phyloP scores from a whole-genome alignment of 2,888 invertebrate genomes.

The Leptarthrus brevirostris region DNA sequence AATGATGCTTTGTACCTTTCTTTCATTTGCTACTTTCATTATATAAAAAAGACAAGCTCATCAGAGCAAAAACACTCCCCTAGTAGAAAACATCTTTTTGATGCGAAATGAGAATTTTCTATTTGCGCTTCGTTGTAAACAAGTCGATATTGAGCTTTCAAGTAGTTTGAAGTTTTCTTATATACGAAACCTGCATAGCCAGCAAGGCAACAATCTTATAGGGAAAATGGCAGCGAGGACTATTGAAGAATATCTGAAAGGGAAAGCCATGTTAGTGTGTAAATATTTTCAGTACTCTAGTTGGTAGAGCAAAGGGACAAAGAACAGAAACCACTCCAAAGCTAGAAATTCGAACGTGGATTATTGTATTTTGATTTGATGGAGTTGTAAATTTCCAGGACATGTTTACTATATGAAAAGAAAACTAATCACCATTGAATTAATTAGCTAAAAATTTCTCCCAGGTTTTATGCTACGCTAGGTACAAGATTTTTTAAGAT shows the following conservation, averaged over 20 bases:
- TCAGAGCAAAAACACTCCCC: conserved; percentile 12
- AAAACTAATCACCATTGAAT: too few relatives aligned
- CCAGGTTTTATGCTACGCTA: too few relatives aligned
- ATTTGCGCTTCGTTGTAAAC: conserved; percentile 31
- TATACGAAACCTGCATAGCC: conserved; percentile 10
- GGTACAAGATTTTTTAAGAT: too few relatives aligned
- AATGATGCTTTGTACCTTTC: not conserved
- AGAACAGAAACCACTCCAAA: too few relatives aligned
- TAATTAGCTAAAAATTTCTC: too few relatives aligned
- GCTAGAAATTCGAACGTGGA: too few relatives aligned
- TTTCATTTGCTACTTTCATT: conserved; percentile 1
- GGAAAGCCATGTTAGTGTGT: not conserved
- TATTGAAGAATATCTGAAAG: conserved; percentile 5
- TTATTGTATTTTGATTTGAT: too few relatives aligned
- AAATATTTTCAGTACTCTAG: not conserved
- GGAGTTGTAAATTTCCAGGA: too few relatives aligned
- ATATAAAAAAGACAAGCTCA: not conserved
- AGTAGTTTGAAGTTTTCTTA: conserved; percentile 23
- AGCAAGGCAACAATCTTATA: not conserved
- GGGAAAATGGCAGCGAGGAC: conserved; percentile 7
- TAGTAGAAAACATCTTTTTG: conserved; percentile 19
- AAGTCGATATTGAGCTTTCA: conserved; percentile 26
- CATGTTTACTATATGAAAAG: too few relatives aligned
- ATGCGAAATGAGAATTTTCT: conserved; percentile 32
- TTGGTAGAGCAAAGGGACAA: too few relatives aligned